Percentiles rank a stretch among this genome's conserved stretches.
These are phyloP conservation scores for Colostygia pectinataria DNA, from an alignment of 2,888 invertebrate species.

Conservation along the genomic window DNA sequence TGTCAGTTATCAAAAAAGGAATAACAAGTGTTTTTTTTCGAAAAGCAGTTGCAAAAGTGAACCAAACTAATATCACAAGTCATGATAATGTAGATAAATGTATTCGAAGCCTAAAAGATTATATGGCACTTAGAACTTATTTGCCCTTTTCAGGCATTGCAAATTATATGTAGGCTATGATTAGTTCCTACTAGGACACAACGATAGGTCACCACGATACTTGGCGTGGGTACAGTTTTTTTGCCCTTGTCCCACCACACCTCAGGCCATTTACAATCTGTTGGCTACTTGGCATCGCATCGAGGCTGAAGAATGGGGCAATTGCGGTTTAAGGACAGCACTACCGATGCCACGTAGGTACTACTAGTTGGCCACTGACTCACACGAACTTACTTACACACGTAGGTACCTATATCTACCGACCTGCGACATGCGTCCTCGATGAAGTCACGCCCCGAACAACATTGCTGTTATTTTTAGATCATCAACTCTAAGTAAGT, in stretches of 20 bases:
- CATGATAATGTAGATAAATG: no score
- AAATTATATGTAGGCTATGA: no score
- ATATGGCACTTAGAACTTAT: no score
- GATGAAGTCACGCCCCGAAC: conserved; percentile 20
- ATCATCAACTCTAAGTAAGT: neutral
- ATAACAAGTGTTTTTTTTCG: no score
- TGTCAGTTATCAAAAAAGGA: no score
- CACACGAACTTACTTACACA: no score
- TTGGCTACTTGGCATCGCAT: conserved; percentile 17
- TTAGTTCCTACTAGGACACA: neutral
- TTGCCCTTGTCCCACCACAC: neutral
- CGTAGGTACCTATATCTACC: neutral
- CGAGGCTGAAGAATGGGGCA: conserved; percentile 18
- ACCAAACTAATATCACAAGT: no score
- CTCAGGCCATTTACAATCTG: conserved; percentile 10
- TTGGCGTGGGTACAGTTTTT: neutral
- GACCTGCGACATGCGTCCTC: neutral
- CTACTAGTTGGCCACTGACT: no score
- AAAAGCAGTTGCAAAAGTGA: no score
- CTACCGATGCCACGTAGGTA: conserved; percentile 1
- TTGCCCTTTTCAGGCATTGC: no score
- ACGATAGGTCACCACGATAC: neutral
- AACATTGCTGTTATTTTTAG: neutral
- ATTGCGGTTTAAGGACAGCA: conserved; percentile 16
- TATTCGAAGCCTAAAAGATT: no score